Percentiles rank a stretch among this genome's conserved stretches.
Conservation (phyloP, 2,888 invertebrate species). For the Scaptomyza cyrtandrae region DNA sequence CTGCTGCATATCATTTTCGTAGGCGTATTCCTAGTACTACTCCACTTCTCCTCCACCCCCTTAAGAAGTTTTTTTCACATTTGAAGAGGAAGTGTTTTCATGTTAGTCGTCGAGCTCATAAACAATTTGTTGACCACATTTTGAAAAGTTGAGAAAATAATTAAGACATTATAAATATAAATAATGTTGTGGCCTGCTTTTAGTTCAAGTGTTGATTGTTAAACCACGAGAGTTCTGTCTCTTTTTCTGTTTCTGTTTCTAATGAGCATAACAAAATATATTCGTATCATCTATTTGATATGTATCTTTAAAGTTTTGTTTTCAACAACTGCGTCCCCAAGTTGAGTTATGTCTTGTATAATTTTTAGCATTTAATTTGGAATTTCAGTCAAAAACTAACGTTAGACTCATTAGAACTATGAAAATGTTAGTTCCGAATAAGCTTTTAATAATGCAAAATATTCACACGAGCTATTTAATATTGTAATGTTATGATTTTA, state of each 20-base stretch:
- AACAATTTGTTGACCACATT: conserved; percentile 73
- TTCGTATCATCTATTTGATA: conserved; percentile 47
- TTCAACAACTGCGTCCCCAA: conserved; percentile 49
- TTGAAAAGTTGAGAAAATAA: conserved; percentile 59
- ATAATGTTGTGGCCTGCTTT: conserved; percentile 57
- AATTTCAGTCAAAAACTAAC: conserved; percentile 11
- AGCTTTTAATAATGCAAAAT: too few relatives aligned
- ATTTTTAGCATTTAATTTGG: conserved; percentile 28
- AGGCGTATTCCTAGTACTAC: conserved; percentile 10
- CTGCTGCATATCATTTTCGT: conserved; percentile 74
- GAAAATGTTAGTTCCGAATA: too few relatives aligned
- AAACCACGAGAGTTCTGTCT: conserved; percentile 2
- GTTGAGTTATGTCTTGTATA: conserved; percentile 61
- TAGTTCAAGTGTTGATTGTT: conserved; percentile 64
- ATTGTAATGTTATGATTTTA: too few relatives aligned
- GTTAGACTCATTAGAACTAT: background rate
- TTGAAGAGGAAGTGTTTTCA: conserved; percentile 66
- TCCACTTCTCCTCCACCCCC: background rate
- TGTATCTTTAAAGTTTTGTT: conserved; percentile 51
- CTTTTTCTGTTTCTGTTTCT: conserved; percentile 28
- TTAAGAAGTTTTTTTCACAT: background rate
- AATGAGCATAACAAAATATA: conserved; percentile 76
- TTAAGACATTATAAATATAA: conserved; percentile 81
- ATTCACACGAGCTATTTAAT: too few relatives aligned
- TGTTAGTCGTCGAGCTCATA: conserved; percentile 72